Base-by-base conservation (phyloP, 2,888 invertebrate species). In the Hypselothyrea guttata region DNA sequence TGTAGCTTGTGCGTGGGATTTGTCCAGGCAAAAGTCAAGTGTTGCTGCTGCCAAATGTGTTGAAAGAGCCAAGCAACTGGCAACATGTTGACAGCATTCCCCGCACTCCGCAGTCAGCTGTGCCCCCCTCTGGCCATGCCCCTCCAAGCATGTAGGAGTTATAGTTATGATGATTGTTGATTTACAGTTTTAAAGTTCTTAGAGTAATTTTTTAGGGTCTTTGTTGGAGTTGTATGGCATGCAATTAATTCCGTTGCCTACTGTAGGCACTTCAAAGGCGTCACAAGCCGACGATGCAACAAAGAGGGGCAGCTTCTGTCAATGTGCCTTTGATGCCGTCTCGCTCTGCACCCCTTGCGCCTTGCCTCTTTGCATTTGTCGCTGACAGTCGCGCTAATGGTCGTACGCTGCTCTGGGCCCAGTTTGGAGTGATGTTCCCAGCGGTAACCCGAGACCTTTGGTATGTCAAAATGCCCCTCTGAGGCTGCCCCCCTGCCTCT, bases 91-190 rank as follows among this genome's bases (percentile, higher is more conserved):
- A 71, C 75, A 69, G 71, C 54, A 48, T 40, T 12, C 47, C 35
- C 34, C 47, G 31, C 34, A n/a, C 11, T 7, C 13, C 22, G 22
- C 30, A 15, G 11, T 15, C 7, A 28, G 27, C n/a, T n/a, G 1
- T n/a, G 9, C 56, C 46, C 47, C 33, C 38, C 22, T 56, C 56
- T 42, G n/a, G n/a, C 56, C 45, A 18, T 37, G 37, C 45, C 41
- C 13, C 31, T 27, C 33, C 44, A 45, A 38, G 8, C 16, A 3
- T 44, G 42, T 34, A 28, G 42, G 56, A 76, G 64, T 75, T 76
- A 73, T 75, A 77, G 75, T 84, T 84, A 77, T 84, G 84, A 81
- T 84, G 84, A 84, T 84, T 77, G 77, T 84, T 77, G 77, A 77
- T 84, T 77, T 84, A 84, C 76, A 78, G 78, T 71, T 84, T 58